phyloP scores from a whole-genome alignment of 2,888 invertebrate species.

The Clitarchus hookeri region DNA sequence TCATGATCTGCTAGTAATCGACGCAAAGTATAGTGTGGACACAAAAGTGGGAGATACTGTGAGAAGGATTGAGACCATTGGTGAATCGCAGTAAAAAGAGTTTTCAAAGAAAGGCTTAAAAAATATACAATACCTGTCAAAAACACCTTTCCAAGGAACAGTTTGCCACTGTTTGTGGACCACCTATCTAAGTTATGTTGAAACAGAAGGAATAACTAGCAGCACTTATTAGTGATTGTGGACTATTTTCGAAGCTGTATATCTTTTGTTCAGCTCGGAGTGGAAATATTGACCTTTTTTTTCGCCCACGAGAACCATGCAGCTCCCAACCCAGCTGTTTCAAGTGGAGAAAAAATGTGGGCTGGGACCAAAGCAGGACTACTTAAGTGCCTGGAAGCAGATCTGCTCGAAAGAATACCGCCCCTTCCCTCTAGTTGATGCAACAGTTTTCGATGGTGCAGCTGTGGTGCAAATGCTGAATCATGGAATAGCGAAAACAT shows the following conservation, averaged over 20 bases:
- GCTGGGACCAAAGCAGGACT: neutral
- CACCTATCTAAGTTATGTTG: neutral
- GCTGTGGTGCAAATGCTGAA: slow-evolving; percentile 21
- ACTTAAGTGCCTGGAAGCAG: slow-evolving; percentile 17
- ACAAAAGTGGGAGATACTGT: neutral
- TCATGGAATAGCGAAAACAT: neutral
- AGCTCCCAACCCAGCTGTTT: no score
- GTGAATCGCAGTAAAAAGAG: slow-evolving; percentile 19
- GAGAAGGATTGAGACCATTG: neutral
- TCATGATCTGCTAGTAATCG: neutral
- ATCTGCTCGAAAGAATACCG: no score
- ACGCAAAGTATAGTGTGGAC: neutral
- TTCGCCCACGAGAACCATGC: no score
- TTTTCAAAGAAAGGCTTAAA: neutral
- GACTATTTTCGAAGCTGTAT: no score
- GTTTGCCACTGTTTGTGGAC: neutral
- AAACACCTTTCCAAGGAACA: neutral
- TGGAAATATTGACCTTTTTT: no score
- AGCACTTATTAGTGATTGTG: neutral
- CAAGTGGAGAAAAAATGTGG: no score
- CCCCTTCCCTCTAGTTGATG: no score
- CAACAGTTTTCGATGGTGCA: no score
- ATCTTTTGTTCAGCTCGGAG: no score
- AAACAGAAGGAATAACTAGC: neutral
- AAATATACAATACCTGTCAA: neutral